Conservation (phyloP, 2,797 vertebrate genomes). For the Coilia nasus region DNA sequence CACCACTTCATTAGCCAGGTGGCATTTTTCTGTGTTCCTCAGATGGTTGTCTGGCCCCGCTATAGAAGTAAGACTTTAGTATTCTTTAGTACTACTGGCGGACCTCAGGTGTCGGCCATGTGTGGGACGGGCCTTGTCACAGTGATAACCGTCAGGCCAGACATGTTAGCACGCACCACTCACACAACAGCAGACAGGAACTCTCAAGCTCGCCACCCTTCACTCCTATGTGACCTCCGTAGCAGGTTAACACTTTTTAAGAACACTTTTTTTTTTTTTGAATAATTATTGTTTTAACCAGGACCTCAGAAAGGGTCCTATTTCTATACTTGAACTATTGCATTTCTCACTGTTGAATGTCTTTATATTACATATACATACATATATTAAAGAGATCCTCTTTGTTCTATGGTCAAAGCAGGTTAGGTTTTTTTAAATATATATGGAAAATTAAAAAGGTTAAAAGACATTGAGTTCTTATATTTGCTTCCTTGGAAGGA, state of each 20-base stretch:
- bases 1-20: not conserved
- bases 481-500: slow-evolving; percentile 51
- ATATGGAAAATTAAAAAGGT: slow-evolving; percentile 63
- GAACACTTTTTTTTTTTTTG: slow-evolving; percentile 32
- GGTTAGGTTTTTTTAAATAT: slow-evolving; percentile 54
- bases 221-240: slow-evolving; percentile 29
- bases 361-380: slow-evolving; percentile 74
- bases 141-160: not conserved
- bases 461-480: slow-evolving; percentile 54
- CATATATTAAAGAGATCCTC: slow-evolving; percentile 64
- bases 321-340: slow-evolving; percentile 87
- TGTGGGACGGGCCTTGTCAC: not conserved
- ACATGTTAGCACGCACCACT: not conserved
- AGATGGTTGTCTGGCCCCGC: not conserved
- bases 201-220: not conserved
- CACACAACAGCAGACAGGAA: not conserved
- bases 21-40: not conserved
- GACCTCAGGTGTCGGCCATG: slow-evolving; percentile 11
- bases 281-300: slow-evolving; percentile 49
- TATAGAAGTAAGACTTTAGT: not conserved
- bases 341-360: slow-evolving; percentile 85
- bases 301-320: slow-evolving; percentile 65
- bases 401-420: slow-evolving; percentile 61
- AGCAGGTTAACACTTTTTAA: slow-evolving; percentile 28
- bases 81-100: slow-evolving; percentile 38